Base-by-base conservation (phyloP, 2,888 invertebrate species). In the Synergus itoensis region DNA sequence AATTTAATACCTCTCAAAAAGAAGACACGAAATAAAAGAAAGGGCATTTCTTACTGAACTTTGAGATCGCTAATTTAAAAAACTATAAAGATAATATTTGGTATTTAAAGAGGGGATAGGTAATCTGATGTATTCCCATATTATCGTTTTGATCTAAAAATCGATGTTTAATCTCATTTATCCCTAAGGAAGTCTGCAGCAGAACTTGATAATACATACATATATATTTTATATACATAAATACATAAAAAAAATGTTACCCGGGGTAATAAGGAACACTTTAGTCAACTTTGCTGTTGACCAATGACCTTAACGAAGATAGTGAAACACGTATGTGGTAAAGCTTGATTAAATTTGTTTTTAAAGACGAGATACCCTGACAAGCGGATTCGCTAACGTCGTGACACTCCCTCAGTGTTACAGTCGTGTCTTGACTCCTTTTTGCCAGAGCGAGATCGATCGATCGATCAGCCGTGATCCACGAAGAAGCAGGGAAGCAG, bases 361-460 rank as follows among this genome's bases (percentile, higher is more conserved):
- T 40, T 73, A 73, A 73, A 73, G 53, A 40, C 73, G 40, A 73
- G 73, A 36, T 48, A 48, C 53, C 12, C 53, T 57, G 73, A 73
- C 73, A 73, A 73, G 73, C 76, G 76, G 62, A 62, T 76, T 28
- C 60, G 62, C 62, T 76, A 60, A 63, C 62, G 76, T 76, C 76
- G 76, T 62, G 62, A 28, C 63, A 76, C 63, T 62, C 62, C 41
- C 28, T 43, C 63, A 73, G 73, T 73, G 73, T 73, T 73, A 48
- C 28, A 21, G 60, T 76, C 76, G 76, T 76, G 63, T 76, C 62
- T 45, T 63, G 62, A 41, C 76, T 63, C 21, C 41, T 43, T 76
- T 76, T 60, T 76, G 21, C 76, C 18, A 16, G 62, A 43, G 62
- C 48, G 8, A 43, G 62, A 73, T 73, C 73, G 36, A 76, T 76